These are phyloP conservation scores for Telmatochromis brachygnathus DNA, from an alignment of 2,113 vertebrate species.

Conservation along the genomic window DNA sequence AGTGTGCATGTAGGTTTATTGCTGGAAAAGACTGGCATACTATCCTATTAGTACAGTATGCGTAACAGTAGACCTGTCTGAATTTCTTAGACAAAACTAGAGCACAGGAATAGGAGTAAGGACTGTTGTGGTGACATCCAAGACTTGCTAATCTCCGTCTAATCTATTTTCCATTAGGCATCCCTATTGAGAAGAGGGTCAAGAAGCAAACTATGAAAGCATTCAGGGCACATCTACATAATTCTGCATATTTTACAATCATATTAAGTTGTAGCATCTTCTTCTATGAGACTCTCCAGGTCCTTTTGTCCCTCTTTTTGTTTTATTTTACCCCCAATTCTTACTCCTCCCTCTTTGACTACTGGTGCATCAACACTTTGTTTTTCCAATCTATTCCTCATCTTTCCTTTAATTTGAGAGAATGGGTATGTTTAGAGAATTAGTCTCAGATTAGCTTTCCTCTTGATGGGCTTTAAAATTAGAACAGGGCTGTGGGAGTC, in stretches of 20 bases:
- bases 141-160: background rate
- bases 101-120: background rate
- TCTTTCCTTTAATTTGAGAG: background rate
- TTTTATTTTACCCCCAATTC: background rate
- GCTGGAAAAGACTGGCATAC: background rate
- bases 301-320: background rate
- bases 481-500: background rate
- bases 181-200: background rate
- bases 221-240: background rate
- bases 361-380: background rate
- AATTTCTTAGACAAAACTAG: background rate
- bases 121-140: background rate
- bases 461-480: background rate
- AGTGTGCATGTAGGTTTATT: background rate
- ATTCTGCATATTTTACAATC: background rate
- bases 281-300: background rate
- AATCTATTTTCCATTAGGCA: conserved; percentile 5
- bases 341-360: background rate
- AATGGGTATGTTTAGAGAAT: background rate
- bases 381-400: background rate
- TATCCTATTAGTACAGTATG: background rate
- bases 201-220: background rate
- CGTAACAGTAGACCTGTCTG: background rate
- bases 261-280: background rate
- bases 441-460: background rate